Base-by-base conservation (phyloP, 2,797 vertebrate species). In the Chaetophractus vellerosus region DNA sequence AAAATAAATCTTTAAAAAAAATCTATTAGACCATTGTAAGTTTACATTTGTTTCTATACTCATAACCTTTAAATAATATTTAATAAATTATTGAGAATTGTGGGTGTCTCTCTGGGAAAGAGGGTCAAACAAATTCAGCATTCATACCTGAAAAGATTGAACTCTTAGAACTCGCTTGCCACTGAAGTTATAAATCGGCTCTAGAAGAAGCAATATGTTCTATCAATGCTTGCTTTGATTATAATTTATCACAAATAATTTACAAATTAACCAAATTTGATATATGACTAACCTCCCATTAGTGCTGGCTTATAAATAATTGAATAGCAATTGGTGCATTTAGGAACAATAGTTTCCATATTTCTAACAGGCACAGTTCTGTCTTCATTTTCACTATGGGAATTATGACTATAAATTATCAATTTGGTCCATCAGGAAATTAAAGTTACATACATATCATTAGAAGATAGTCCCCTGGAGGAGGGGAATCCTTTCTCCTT, bases 361-460 rank as follows among this genome's bases (percentile, higher is more conserved):
- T 94, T 88, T 33, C n/a, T 85, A 74, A 88, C 1, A 79, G 6
- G 48, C 3, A 68, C 1, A 12, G 1, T 59, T 94, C 57, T 91
- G 52, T 36, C 41, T 80, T 92, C 33, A 74, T 71, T 45, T 55
- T 95, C 59, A 63, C n/a, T 78, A 31, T 50, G 59, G 59, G 31
- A 86, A 88, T 64, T 85, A n/a, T 64, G 38, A 71, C 57, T 74
- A 80, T 75, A 92, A 52, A 63, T 21, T 85, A 96, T 57, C 24
- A 80, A 48, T 79, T 94, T 91, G n/a, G 36, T 83, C 63, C 84
- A 38, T 94, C 45, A 81, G 26, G 81, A 96, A 94, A 85, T 90
- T 90, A 90, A 89, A 86, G 26, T 15, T 19, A 68, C 31, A 76
- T 33, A 90, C 52, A 83, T 87, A 24, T 75, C 28, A 87, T 88